Percentiles rank a stretch among this genome's conserved stretches.
Conservation (phyloP, 2,797 vertebrate genomes). For the Sarcophilus harrisii region DNA sequence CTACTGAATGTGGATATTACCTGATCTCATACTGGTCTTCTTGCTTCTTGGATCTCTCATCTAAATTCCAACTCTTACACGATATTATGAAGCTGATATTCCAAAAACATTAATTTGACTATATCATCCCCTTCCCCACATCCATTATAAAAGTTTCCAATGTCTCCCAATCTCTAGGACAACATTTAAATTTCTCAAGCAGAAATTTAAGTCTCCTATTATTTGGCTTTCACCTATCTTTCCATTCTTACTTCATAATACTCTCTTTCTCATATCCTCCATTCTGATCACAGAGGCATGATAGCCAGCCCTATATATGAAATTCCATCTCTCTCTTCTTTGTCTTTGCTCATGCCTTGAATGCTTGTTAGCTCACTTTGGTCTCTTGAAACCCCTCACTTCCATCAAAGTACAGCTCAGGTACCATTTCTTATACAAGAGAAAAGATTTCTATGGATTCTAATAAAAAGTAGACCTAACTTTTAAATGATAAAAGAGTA, state of each 20-base stretch:
- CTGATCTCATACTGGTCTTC: neutral
- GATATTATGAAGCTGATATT: neutral
- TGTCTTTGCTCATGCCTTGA: neutral
- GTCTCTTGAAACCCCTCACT: neutral
- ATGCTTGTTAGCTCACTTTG: neutral
- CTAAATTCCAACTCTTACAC: neutral
- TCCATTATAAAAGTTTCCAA: neutral
- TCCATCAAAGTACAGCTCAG: neutral
- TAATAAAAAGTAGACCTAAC: neutral
- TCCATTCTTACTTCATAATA: neutral
- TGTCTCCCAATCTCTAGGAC: neutral
- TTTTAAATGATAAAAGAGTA: constrained; percentile 70
- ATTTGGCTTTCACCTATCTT: neutral
- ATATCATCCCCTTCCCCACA: neutral
- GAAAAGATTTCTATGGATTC: neutral
- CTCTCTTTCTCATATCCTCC: neutral
- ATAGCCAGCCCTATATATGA: neutral
- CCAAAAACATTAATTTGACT: neutral
- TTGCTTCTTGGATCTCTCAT: neutral
- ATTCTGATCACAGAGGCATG: neutral
- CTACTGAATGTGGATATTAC: neutral
- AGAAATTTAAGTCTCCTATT: neutral
- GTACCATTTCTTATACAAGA: neutral
- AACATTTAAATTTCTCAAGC: neutral
- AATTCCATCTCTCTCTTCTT: neutral